Percentiles rank a stretch among this genome's conserved stretches.
Conservation (phyloP, 2,888 invertebrate genomes). For the Linyphia triangularis region DNA sequence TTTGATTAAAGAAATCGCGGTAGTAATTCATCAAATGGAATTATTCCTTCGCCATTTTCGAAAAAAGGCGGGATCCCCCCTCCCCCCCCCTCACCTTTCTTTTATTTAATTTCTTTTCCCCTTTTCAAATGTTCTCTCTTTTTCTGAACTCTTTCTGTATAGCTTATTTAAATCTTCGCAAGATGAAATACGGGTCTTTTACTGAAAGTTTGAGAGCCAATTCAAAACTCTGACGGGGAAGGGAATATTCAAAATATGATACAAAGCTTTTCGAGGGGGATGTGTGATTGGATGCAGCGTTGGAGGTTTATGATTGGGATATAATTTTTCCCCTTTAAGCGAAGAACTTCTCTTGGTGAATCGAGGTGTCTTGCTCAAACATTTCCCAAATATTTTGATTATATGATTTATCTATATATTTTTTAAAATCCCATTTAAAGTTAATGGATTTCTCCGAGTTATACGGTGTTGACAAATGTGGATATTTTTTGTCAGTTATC, state of each 20-base stretch:
- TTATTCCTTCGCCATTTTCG: conserved; percentile 39
- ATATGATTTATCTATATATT: too few relatives aligned
- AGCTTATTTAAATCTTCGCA: conserved; percentile 32
- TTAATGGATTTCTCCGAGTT: too few relatives aligned
- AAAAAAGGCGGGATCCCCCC: neutral
- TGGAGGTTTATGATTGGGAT: too few relatives aligned
- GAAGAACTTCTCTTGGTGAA: too few relatives aligned
- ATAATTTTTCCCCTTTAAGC: too few relatives aligned
- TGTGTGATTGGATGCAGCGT: conserved; percentile 14
- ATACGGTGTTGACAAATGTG: too few relatives aligned
- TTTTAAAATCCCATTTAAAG: too few relatives aligned
- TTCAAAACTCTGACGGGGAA: neutral
- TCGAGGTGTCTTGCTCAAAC: too few relatives aligned
- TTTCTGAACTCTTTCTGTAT: neutral
- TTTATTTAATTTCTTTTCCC: neutral
- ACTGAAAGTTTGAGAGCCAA: neutral
- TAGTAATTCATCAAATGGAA: conserved; percentile 63
- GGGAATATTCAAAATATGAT: neutral
- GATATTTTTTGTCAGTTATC: too few relatives aligned
- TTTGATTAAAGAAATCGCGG: conserved; percentile 57
- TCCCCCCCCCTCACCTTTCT: conserved; percentile 1
- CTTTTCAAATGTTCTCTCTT: neutral
- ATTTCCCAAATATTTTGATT: too few relatives aligned
- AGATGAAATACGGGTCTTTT: conserved; percentile 30
- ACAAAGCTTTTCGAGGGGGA: neutral